Evolutionary conservation across 2,888 invertebrate genomes (phyloP).

Genomic region (Mimumesa dahlbomi): DNA sequence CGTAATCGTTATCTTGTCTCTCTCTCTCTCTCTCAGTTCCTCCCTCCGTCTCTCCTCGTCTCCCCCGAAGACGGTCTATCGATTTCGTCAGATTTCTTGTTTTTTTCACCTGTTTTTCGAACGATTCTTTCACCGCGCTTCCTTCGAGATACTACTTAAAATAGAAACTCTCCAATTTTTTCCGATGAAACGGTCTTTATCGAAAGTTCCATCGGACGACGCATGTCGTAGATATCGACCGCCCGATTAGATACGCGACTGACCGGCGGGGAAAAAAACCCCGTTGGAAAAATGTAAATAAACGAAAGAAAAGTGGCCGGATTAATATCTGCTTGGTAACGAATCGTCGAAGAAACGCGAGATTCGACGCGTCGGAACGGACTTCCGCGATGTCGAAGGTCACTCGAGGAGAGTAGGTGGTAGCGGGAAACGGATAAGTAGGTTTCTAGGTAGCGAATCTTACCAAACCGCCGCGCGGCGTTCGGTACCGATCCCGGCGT

Average conservation of each 20-base stretch:
- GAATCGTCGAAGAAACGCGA: constrained; percentile 37
- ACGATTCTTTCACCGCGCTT: too few relatives aligned
- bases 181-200: neutral
- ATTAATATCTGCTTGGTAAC: constrained; percentile 30
- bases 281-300: constrained; percentile 33
- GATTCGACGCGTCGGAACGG: constrained; percentile 12
- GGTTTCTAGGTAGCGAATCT: constrained; percentile 46
- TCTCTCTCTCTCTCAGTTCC: neutral
- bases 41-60: neutral
- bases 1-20: neutral
- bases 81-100: too few relatives aligned
- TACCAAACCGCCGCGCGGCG: constrained; percentile 29
- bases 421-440: constrained; percentile 30
- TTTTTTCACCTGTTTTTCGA: too few relatives aligned
- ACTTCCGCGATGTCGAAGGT: constrained; percentile 54
- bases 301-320: constrained; percentile 15
- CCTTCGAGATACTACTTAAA: too few relatives aligned
- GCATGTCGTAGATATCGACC: constrained; percentile 39
- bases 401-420: constrained; percentile 24
- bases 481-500: constrained; percentile 28
- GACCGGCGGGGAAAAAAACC: constrained; percentile 41
- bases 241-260: constrained; percentile 67
- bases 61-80: neutral
- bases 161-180: neutral
- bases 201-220: constrained; percentile 43